Percentiles rank a stretch among this genome's conserved stretches.
phyloP scores from a whole-genome alignment of 1,140 invertebrate species.

The Galleria mellonella region DNA sequence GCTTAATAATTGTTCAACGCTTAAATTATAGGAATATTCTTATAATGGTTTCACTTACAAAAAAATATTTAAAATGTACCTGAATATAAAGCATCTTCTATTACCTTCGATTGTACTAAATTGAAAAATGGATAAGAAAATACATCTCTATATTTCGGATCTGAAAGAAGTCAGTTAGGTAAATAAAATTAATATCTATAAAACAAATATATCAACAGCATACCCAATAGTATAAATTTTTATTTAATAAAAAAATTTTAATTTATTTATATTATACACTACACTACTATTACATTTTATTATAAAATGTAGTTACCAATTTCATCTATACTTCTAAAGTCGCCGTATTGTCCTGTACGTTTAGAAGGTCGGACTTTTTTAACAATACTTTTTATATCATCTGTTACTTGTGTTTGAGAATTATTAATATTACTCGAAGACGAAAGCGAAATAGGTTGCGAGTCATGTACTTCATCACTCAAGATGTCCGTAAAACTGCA shows the following conservation, averaged over 20 bases:
- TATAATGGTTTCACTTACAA: too few relatives aligned
- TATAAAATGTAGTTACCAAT: constrained; percentile 32
- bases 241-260: too few relatives aligned
- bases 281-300: not conserved
- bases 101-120: constrained; percentile 80
- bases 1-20: too few relatives aligned
- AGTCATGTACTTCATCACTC: constrained; percentile 37
- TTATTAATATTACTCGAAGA: constrained; percentile 19
- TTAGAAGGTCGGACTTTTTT: constrained; percentile 27
- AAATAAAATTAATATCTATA: not conserved
- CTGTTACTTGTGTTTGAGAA: constrained; percentile 1
- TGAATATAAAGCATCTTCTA: constrained; percentile 79
- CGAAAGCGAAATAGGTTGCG: constrained; percentile 52
- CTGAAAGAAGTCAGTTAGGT: constrained; percentile 23
- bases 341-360: constrained; percentile 41
- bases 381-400: not conserved
- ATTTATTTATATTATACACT: too few relatives aligned
- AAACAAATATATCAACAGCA: too few relatives aligned
- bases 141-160: constrained; percentile 72
- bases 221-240: too few relatives aligned
- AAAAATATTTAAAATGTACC: too few relatives aligned
- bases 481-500: constrained; percentile 46
- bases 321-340: constrained; percentile 59
- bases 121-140: constrained; percentile 83
- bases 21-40: too few relatives aligned